Base-by-base conservation (phyloP, 2,888 invertebrate genomes). In the Stratiomys singularior region DNA sequence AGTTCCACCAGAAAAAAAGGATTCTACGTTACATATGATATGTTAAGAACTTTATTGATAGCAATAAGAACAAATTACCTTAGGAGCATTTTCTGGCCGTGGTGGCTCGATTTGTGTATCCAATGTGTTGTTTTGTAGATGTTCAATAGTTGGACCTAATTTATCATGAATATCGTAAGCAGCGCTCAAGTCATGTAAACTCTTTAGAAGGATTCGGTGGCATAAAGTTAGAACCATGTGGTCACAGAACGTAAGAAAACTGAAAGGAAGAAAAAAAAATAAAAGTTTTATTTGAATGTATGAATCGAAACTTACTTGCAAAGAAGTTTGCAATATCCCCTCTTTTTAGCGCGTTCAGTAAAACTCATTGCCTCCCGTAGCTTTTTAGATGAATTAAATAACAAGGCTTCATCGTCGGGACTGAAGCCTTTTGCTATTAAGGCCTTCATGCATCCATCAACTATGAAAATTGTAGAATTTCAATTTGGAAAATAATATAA, bases 261-360 rank as follows among this genome's bases (percentile, higher is more conserved):
- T 94, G 82, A 52, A 9, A n/a, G 15, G 4, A 52, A 18, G 52
- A 4, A 9, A 52, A 52, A 9, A 9, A 9, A 52, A 4, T 52
- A 52, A 15, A 37, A 37, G 37, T 37, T 13, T 52, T 52, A 52
- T 13, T 9, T 15, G 52, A 52, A 52, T 9, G 3, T 9, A 52
- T 9, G 4, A 52, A 4, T 52, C 3, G 4, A 52, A 52, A 76
- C 81, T 85, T 88, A 96, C 96, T 93, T 90, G 47, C 94, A 92
- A 1, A 96, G 88, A 79, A 94, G 88, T 83, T 91, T 91, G 84
- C 96, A 96, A 84, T 93, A 94, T 81, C 92, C 91, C 80, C 94
- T 90, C 84, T 96, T 96, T 82, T 92, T 92, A 0, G 94, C 94
- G 83, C 96, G 95, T 83, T 96, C 94, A 69, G 95, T 95, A 84